A percentile compares a stretch with the other conserved stretches of the same genome.
These are phyloP conservation scores for Lophius americanus DNA, from an alignment of 2,797 vertebrate species.

Conservation along the genomic window DNA sequence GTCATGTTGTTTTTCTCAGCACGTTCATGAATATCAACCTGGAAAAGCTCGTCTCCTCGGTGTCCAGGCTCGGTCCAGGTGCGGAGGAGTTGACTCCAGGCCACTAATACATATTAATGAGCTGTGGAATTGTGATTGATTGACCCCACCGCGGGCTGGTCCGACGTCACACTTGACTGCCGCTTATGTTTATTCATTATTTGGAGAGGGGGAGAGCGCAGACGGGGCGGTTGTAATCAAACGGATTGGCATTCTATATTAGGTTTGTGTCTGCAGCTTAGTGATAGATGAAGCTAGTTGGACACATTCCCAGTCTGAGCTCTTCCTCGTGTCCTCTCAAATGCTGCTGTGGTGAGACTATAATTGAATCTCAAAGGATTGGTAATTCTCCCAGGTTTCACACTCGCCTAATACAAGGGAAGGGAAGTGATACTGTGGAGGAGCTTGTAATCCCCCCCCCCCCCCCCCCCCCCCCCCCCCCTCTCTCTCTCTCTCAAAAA, in stretches of 20 bases:
- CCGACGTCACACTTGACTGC: slow-evolving; percentile 77
- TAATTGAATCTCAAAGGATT: slow-evolving; percentile 80
- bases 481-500: slow-evolving; percentile 49
- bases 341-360: slow-evolving; percentile 71
- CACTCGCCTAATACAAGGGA: slow-evolving; percentile 69
- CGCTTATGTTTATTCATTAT: slow-evolving; percentile 84
- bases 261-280: slow-evolving; percentile 77
- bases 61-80: slow-evolving; percentile 71
- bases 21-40: slow-evolving; percentile 80
- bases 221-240: slow-evolving; percentile 53
- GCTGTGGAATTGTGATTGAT: slow-evolving; percentile 81
- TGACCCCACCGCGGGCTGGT: slow-evolving; percentile 77
- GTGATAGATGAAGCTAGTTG: slow-evolving; percentile 79
- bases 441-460: slow-evolving; percentile 67
- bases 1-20: slow-evolving; percentile 61
- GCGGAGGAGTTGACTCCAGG: slow-evolving; percentile 77
- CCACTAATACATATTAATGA: slow-evolving; percentile 83
- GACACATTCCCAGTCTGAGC: slow-evolving; percentile 74
- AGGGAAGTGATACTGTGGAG: slow-evolving; percentile 69
- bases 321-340: slow-evolving; percentile 73
- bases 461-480: background rate
- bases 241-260: slow-evolving; percentile 75
- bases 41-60: slow-evolving; percentile 61
- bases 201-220: slow-evolving; percentile 57
- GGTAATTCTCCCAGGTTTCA: slow-evolving; percentile 75